Percentiles rank a stretch among this genome's conserved stretches.
Evolutionary conservation across 2,113 vertebrate genomes (phyloP).

Genomic region (Suncus etruscus): DNA sequence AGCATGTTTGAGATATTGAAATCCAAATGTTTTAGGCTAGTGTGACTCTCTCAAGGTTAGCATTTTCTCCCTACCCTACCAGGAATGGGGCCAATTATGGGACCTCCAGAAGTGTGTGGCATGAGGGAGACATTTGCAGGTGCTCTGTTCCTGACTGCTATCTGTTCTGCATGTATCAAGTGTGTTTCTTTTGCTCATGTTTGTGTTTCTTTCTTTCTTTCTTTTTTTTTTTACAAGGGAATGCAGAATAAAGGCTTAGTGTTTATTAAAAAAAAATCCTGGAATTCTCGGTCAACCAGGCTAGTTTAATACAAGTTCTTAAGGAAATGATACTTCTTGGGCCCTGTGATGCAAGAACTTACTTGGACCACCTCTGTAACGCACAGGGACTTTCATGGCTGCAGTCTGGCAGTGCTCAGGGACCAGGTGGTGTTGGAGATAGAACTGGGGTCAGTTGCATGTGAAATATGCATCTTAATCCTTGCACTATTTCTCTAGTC

Average conservation of each 20-base stretch:
- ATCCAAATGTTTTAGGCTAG: not conserved
- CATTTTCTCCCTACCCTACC: not conserved
- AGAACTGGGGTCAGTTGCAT: too few relatives aligned
- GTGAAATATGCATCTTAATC: too few relatives aligned
- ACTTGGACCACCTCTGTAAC: too few relatives aligned
- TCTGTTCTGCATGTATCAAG: not conserved
- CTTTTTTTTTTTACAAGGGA: not conserved
- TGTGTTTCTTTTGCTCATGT: not conserved
- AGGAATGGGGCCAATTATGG: too few relatives aligned
- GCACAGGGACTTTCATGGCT: too few relatives aligned
- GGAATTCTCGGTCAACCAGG: too few relatives aligned
- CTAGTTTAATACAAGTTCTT: too few relatives aligned
- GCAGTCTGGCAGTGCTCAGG: too few relatives aligned
- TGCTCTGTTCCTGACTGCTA: not conserved
- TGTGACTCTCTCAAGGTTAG: not conserved
- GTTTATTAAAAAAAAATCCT: conserved; percentile 47
- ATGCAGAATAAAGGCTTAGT: conserved; percentile 24
- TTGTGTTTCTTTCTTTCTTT: conserved; percentile 56
- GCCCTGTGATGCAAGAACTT: too few relatives aligned
- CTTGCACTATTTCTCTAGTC: too few relatives aligned
- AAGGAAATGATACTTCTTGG: too few relatives aligned
- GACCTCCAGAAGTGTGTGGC: not conserved
- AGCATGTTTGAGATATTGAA: not conserved
- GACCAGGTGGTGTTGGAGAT: too few relatives aligned
- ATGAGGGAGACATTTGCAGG: not conserved